Evolutionary conservation across 2,113 vertebrate species (phyloP).

Genomic region (Brevimyrus niger): DNA sequence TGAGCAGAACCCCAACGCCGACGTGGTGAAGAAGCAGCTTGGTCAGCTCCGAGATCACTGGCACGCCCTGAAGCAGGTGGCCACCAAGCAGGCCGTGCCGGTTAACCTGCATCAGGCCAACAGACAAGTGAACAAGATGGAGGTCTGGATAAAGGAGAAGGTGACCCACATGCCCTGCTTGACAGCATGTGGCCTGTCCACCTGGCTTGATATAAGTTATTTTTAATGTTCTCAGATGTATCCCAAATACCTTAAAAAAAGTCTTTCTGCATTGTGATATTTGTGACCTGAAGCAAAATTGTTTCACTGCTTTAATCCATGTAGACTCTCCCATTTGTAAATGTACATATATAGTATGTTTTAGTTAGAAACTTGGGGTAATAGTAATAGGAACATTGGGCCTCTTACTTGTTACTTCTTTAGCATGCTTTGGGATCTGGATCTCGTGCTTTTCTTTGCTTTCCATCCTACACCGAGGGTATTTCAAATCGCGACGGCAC

Average conservation of each 20-base stretch:
- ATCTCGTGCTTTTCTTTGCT: background rate
- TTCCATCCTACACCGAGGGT: background rate
- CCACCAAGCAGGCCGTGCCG: conserved; percentile 61
- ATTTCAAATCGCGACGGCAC: conserved; percentile 33
- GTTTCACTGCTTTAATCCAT: background rate
- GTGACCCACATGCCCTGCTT: conserved; percentile 21
- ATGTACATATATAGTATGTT: background rate
- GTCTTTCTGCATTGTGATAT: background rate
- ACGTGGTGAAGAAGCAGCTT: conserved; percentile 61
- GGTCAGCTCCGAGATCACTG: conserved; percentile 66
- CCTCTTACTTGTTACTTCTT: background rate
- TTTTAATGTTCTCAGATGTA: background rate
- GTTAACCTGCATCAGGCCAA: conserved; percentile 69
- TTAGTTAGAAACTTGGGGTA: background rate
- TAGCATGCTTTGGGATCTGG: background rate
- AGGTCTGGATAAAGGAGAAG: conserved; percentile 74
- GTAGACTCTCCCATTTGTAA: background rate
- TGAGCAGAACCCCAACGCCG: conserved; percentile 52
- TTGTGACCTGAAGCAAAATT: background rate
- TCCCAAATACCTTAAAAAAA: background rate
- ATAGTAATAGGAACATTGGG: background rate
- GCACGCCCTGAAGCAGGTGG: conserved; percentile 62
- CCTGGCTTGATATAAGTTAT: background rate
- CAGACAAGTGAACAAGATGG: conserved; percentile 70
- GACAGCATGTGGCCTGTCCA: conserved; percentile 36